phyloP scores from a whole-genome alignment of 1,140 invertebrate genomes.

The Conus betulinus region DNA sequence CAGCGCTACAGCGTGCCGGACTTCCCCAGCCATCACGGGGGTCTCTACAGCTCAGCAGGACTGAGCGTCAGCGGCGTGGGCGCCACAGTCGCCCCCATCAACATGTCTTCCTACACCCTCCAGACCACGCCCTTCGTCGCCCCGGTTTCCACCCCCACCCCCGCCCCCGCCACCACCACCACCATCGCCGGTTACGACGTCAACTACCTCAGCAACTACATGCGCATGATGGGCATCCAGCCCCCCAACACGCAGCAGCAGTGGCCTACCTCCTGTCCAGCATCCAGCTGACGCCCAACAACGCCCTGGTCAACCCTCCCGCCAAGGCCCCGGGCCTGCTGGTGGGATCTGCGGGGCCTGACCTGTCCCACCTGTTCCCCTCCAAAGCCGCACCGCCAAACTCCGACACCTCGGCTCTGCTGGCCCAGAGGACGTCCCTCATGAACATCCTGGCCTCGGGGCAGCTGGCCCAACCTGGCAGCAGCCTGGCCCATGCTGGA shows the following conservation, averaged over 20 bases:
- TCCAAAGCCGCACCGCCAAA: background rate
- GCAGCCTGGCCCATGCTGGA: background rate
- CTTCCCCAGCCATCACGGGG: background rate
- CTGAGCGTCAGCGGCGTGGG: conserved; percentile 12
- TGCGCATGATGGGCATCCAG: conserved; percentile 61
- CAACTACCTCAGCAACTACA: conserved; percentile 60
- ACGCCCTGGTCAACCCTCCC: background rate
- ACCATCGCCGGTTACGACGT: conserved; percentile 43
- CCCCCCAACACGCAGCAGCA: conserved; percentile 51
- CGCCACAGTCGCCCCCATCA: conserved; percentile 30
- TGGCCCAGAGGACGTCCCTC: conserved; percentile 1
- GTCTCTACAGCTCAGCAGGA: conserved; percentile 29
- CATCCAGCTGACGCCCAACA: background rate
- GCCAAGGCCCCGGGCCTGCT: background rate
- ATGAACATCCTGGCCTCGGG: conserved; percentile 10
- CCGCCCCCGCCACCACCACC: conserved; percentile 41
- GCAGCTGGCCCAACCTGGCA: background rate
- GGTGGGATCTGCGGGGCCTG: background rate
- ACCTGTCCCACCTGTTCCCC: conserved; percentile 5
- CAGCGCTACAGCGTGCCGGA: conserved; percentile 5
- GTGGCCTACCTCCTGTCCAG: conserved; percentile 53
- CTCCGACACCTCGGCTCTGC: background rate
- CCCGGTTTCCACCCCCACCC: background rate
- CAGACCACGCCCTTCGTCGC: conserved; percentile 35
- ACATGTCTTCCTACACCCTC: conserved; percentile 42